phyloP scores from a whole-genome alignment of 2,888 invertebrate genomes.

The Sesia bembeciformis region DNA sequence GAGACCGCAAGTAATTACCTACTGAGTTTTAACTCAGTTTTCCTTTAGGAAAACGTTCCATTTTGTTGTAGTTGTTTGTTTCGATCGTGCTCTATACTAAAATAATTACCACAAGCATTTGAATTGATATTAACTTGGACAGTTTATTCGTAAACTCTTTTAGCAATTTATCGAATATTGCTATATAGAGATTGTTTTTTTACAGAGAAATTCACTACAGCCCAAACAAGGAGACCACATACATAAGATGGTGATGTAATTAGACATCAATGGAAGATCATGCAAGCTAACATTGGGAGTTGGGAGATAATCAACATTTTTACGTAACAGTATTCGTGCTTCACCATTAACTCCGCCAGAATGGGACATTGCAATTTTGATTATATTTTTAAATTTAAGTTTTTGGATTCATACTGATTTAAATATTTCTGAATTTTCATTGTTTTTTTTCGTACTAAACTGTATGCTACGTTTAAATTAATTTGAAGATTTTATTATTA shows the following conservation, averaged over 20 bases:
- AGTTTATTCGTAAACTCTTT: not conserved
- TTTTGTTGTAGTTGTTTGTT: not conserved
- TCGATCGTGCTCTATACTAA: slow-evolving; percentile 40
- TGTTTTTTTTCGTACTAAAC: too few species aligned
- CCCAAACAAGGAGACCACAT: slow-evolving; percentile 58
- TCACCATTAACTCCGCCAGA: slow-evolving; percentile 62
- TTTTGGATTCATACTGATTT: not conserved
- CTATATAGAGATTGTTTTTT: slow-evolving; percentile 26
- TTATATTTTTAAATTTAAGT: slow-evolving; percentile 2
- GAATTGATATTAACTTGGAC: slow-evolving; percentile 5
- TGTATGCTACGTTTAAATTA: too few species aligned
- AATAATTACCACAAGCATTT: slow-evolving; percentile 38
- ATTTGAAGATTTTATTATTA: too few species aligned
- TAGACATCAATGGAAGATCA: slow-evolving; percentile 15
- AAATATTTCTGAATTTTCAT: too few species aligned
- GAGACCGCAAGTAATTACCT: too few species aligned
- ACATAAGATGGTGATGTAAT: slow-evolving; percentile 49
- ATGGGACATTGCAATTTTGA: slow-evolving; percentile 55
- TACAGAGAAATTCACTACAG: slow-evolving; percentile 67
- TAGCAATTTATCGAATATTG: not conserved
- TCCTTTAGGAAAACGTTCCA: not conserved
- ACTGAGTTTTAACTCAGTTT: not conserved
- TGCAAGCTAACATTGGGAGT: slow-evolving; percentile 11
- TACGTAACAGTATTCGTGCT: slow-evolving; percentile 69
- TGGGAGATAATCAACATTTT: slow-evolving; percentile 27